phyloP scores from a whole-genome alignment of 2,113 vertebrate species.

The Lophura nycthemera region DNA sequence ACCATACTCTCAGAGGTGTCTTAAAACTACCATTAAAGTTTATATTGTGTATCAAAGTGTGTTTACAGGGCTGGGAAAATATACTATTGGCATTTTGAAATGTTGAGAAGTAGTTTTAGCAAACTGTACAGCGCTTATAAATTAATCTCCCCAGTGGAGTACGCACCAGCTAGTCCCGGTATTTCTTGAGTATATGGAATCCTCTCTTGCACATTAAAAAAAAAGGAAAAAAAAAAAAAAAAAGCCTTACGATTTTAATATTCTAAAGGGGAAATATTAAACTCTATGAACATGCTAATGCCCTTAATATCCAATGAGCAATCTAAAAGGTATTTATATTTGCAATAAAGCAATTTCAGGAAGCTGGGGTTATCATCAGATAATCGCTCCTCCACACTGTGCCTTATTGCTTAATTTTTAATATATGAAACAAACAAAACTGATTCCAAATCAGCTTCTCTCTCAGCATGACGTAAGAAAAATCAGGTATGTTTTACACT shows the following conservation, averaged over 20 bases:
- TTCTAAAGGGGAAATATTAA: constrained; percentile 42
- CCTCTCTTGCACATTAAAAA: constrained; percentile 35
- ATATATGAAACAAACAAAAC: constrained; percentile 12
- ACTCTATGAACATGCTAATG: constrained; percentile 5
- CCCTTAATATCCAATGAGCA: constrained; percentile 23
- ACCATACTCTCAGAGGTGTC: constrained; percentile 61
- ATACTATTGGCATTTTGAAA: constrained; percentile 66
- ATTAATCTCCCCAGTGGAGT: constrained; percentile 66
- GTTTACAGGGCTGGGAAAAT: constrained; percentile 74
- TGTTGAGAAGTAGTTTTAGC: constrained; percentile 66
- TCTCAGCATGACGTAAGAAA: constrained; percentile 22
- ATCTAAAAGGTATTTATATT: background rate
- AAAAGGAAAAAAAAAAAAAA: background rate
- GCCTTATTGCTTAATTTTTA: constrained; percentile 71
- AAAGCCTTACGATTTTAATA: constrained; percentile 38
- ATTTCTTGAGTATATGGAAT: constrained; percentile 48
- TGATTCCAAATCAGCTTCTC: constrained; percentile 1
- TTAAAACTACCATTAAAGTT: constrained; percentile 73
- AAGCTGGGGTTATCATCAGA: constrained; percentile 5
- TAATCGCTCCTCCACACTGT: constrained; percentile 28
- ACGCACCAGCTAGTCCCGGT: constrained; percentile 58
- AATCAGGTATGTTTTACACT: background rate
- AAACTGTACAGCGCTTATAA: constrained; percentile 63
- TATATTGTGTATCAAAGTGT: constrained; percentile 75
- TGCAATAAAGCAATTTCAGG: constrained; percentile 60